A percentile compares a stretch with the other conserved stretches of the same genome.
These are phyloP conservation scores for Cuculus canorus DNA, from an alignment of 2,797 vertebrate genomes.

Conservation along the genomic window DNA sequence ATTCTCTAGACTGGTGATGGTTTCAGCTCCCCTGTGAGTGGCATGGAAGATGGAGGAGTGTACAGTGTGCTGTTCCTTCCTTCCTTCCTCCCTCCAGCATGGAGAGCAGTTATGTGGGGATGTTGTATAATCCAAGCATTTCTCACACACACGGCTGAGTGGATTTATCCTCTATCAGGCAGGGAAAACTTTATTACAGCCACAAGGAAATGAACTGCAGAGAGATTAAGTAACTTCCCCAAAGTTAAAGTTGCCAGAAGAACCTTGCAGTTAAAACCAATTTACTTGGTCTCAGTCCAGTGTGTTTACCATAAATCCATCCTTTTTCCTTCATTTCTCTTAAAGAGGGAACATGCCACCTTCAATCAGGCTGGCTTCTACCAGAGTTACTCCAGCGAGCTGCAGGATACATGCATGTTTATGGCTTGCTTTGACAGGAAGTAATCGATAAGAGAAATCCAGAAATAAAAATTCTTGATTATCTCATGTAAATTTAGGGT, in stretches of 20 bases:
- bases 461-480: not conserved
- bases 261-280: not conserved
- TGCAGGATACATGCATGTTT: not conserved
- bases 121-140: not conserved
- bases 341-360: not conserved
- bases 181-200: not conserved
- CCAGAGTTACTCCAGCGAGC: not conserved
- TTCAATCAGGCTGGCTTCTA: not conserved
- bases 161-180: not conserved
- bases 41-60: fast-evolving
- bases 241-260: not conserved
- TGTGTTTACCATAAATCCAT: not conserved
- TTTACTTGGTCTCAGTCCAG: not conserved
- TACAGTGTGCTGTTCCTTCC: not conserved
- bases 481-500: not conserved
- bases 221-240: not conserved
- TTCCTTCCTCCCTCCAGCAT: not conserved
- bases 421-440: not conserved
- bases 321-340: not conserved
- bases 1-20: not conserved
- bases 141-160: not conserved
- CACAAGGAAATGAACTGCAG: not conserved
- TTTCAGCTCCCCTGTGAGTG: not conserved
- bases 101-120: not conserved
- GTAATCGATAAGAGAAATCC: not conserved